Evolutionary conservation across 2,888 invertebrate species (phyloP), one percentile per base, ranked within the genome.

Genomic region (Achlya flavicornis): DNA sequence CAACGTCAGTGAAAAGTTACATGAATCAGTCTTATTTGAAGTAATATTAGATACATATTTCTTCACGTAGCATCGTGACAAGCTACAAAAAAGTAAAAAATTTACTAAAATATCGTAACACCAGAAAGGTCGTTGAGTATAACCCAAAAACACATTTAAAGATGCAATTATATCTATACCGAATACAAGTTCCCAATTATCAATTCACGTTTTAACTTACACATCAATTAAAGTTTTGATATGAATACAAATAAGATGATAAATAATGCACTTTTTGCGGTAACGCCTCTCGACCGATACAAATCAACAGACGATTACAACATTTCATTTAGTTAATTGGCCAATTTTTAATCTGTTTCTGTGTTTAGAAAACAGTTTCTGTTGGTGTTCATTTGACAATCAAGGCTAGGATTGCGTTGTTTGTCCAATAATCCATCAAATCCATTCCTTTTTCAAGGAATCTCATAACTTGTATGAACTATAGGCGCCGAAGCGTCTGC

Each of bases 401-500:
- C 60, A 60, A 60, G 60, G 60, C 60, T 60, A 4, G 41, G 11
- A 41, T 60, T 60, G 60, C 60, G 26, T 26, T 58, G 16, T 59
- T 48, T 19, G 10, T 53, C 10, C 19, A 53, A 53, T 53, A 53
- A 53, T 5, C 53, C 53, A 53, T 64, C 7, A 33, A 58, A 63
- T 63, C 64, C 61, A 66, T 66, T 67, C 70, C 72, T 71, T 76
- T 73, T 73, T 68, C 63, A 67, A 63, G 64, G 66, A 71, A 59
- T 62, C 64, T 41, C 12, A 12, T 35, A 48, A 64, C 62, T 41
- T 58, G 66, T 61, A 67, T 68, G 70, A 66, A 66, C 71, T 65
- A 62, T 64, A 64, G 85, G 80, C 86, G 84, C 80, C 85, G 64
- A 75, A 68, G 78, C 71, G 84, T 85, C 86, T 85, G 70, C 78